Conservation (phyloP, 2,797 vertebrate genomes). For the Nyctalus aviator region DNA sequence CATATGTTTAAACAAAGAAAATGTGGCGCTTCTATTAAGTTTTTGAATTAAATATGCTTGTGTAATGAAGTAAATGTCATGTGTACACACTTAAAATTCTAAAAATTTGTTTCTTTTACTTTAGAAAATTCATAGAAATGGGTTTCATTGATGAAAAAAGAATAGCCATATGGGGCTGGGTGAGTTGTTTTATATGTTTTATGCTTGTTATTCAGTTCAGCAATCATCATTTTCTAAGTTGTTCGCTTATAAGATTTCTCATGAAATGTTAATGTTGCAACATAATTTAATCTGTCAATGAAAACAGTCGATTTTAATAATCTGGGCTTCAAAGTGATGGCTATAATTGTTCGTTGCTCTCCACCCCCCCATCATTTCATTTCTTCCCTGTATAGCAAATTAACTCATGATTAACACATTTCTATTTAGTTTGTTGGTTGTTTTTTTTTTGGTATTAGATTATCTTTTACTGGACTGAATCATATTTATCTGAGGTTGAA, state of each 20-base stretch:
- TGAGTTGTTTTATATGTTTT: slow-evolving; percentile 86
- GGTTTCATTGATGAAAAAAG: slow-evolving; percentile 91
- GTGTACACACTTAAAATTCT: slow-evolving; percentile 81
- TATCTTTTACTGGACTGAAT: slow-evolving; percentile 7
- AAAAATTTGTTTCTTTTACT: slow-evolving; percentile 84
- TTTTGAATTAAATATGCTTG: slow-evolving; percentile 80
- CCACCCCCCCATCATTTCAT: background rate
- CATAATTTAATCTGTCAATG: slow-evolving; percentile 80
- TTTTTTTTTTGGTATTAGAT: slow-evolving; percentile 2
- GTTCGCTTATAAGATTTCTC: slow-evolving; percentile 76
- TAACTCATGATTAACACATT: slow-evolving; percentile 38
- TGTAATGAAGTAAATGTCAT: slow-evolving; percentile 83
- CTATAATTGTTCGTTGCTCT: slow-evolving; percentile 63
- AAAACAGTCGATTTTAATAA: slow-evolving; percentile 77
- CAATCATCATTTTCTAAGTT: slow-evolving; percentile 78
- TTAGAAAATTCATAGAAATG: slow-evolving; percentile 91
- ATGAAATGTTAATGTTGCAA: slow-evolving; percentile 80
- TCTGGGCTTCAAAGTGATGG: slow-evolving; percentile 67
- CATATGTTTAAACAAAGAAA: slow-evolving; percentile 82
- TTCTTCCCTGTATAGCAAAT: slow-evolving; percentile 46
- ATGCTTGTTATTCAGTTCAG: slow-evolving; percentile 75
- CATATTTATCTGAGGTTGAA: slow-evolving; percentile 47
- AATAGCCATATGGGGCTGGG: slow-evolving; percentile 93
- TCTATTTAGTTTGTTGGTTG: background rate
- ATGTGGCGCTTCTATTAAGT: slow-evolving; percentile 77